Evolutionary conservation across 2,113 vertebrate species (phyloP).

Genomic region (Corydoras sp.): DNA sequence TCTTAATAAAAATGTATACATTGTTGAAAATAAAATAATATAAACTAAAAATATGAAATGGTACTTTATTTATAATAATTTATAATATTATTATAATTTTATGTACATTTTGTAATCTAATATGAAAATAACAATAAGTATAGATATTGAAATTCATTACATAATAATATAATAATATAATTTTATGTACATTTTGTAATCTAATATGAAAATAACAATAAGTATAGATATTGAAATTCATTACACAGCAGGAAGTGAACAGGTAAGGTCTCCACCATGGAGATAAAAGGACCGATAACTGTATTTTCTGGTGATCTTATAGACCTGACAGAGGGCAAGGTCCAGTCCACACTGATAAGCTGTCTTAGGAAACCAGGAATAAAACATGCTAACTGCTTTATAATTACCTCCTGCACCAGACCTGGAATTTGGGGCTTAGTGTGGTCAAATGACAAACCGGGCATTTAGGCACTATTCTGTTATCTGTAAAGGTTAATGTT

Average conservation of each 20-base stretch:
- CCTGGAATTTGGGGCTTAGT: background rate
- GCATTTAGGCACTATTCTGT: background rate
- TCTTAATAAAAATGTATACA: too few relatives aligned
- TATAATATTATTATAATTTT: background rate
- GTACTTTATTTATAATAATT: too few relatives aligned
- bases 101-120: background rate
- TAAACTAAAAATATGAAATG: too few relatives aligned
- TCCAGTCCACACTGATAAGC: conserved; percentile 61
- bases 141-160: conserved; percentile 18
- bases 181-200: background rate
- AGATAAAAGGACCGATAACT: conserved; percentile 35
- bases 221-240: conserved; percentile 10
- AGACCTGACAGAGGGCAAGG: conserved; percentile 53
- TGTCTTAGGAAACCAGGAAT: conserved; percentile 21
- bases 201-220: background rate
- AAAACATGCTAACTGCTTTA: conserved; percentile 29
- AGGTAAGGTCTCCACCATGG: conserved; percentile 36
- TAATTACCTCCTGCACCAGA: conserved; percentile 43
- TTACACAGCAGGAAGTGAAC: conserved; percentile 37
- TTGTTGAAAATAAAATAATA: too few relatives aligned
- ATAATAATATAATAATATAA: conserved; percentile 2
- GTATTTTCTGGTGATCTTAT: background rate
- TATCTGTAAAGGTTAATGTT: background rate
- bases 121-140: background rate
- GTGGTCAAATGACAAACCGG: too few relatives aligned